A percentile compares a stretch with the other conserved stretches of the same genome.
phyloP scores from a whole-genome alignment of 2,113 vertebrate species.

The Oryctolagus cuniculus region mOryCun1.1 NC_091435.1:74259001-74259500 shows the following conservation, averaged over 20 bases:
- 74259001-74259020: neutral
- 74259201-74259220: slow-evolving; percentile 38
- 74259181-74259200: slow-evolving; percentile 55
- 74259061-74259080: slow-evolving; percentile 34
- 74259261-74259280: slow-evolving; percentile 64
- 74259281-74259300: slow-evolving; percentile 80
- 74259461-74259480: slow-evolving; percentile 68
- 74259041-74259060: slow-evolving; percentile 48
- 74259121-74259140: slow-evolving; percentile 56
- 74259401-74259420: slow-evolving; percentile 65
- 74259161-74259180: slow-evolving; percentile 74
- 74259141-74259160: slow-evolving; percentile 63
- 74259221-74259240: slow-evolving; percentile 48
- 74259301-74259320: slow-evolving; percentile 75
- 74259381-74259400: slow-evolving; percentile 73
- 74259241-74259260: slow-evolving; percentile 65
- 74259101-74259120: slow-evolving; percentile 54
- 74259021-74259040: neutral
- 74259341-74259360: slow-evolving; percentile 81
- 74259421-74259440: slow-evolving; percentile 70
- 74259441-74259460: slow-evolving; percentile 61
- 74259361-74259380: slow-evolving; percentile 84
- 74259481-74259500: slow-evolving; percentile 66
- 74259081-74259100: slow-evolving; percentile 45
- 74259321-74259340: slow-evolving; percentile 77